These are phyloP conservation scores for Adrianichthys oophorus DNA, from an alignment of 2,797 vertebrate species.

Conservation along the genomic window DNA sequence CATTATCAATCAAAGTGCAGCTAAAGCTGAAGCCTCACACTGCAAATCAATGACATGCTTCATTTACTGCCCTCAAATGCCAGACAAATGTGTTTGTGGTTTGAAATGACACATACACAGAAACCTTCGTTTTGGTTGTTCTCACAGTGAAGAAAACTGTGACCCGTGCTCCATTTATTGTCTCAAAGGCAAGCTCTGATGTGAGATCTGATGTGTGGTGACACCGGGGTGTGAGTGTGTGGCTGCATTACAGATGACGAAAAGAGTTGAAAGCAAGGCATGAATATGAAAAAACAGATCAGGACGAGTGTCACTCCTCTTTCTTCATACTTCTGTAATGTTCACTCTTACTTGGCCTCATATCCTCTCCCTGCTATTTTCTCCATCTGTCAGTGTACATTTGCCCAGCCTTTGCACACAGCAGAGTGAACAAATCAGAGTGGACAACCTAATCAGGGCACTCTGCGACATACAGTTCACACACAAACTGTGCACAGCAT, in stretches of 20 bases:
- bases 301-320: slow-evolving; percentile 7
- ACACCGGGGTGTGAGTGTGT: slow-evolving; percentile 12
- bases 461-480: slow-evolving; percentile 12
- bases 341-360: slow-evolving; percentile 20
- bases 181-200: slow-evolving; percentile 30
- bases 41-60: slow-evolving; percentile 66
- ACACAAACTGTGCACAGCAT: slow-evolving; percentile 9
- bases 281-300: slow-evolving; percentile 6
- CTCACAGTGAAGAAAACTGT: slow-evolving; percentile 28
- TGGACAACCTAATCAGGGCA: slow-evolving; percentile 42
- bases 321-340: slow-evolving; percentile 9
- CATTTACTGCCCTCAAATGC: slow-evolving; percentile 37
- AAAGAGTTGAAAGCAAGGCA: neutral
- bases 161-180: slow-evolving; percentile 20
- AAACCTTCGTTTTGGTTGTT: slow-evolving; percentile 23
- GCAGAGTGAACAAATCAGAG: slow-evolving; percentile 45
- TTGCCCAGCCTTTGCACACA: slow-evolving; percentile 38
- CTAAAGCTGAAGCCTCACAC: slow-evolving; percentile 27
- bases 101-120: slow-evolving; percentile 10
- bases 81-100: slow-evolving; percentile 55
- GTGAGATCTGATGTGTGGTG: slow-evolving; percentile 27
- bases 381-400: slow-evolving; percentile 59
- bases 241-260: neutral
- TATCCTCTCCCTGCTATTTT: slow-evolving; percentile 50
- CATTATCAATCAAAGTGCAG: slow-evolving; percentile 45